phyloP scores from a whole-genome alignment of 1,140 invertebrate species.

The Mycetomoellerius zeteki region DNA sequence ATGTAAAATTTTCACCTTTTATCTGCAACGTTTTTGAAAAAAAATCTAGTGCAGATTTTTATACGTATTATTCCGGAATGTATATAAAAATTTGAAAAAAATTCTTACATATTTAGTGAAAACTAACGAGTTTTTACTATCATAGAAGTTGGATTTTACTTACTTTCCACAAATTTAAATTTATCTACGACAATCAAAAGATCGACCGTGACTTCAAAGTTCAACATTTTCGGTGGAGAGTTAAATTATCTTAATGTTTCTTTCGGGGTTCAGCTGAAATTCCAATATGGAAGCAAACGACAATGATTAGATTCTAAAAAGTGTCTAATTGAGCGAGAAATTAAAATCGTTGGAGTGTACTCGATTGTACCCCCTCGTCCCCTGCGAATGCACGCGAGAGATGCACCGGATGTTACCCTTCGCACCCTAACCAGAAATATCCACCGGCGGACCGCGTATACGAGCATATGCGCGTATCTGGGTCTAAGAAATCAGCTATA shows the following conservation, averaged over 20 bases:
- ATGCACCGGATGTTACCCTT: conserved; percentile 57
- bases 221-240: no score
- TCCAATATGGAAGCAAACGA: not conserved
- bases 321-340: not conserved
- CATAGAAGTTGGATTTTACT: no score
- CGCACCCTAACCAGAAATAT: conserved; percentile 47
- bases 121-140: no score
- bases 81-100: no score
- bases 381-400: conserved; percentile 15
- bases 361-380: not conserved
- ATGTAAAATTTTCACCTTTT: no score
- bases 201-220: no score
- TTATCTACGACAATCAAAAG: no score
- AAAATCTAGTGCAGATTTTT: no score
- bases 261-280: not conserved
- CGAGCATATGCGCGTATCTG: conserved; percentile 54
- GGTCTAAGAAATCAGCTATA: conserved; percentile 65
- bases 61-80: no score
- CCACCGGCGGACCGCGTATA: conserved; percentile 16
- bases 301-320: not conserved
- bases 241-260: not conserved
- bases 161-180: no score
- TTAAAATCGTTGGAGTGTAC: conserved; percentile 6
- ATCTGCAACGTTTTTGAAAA: no score
- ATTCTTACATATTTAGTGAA: no score